Conservation (phyloP, 2,113 vertebrate species). For the Carettochelys insculpta region DNA sequence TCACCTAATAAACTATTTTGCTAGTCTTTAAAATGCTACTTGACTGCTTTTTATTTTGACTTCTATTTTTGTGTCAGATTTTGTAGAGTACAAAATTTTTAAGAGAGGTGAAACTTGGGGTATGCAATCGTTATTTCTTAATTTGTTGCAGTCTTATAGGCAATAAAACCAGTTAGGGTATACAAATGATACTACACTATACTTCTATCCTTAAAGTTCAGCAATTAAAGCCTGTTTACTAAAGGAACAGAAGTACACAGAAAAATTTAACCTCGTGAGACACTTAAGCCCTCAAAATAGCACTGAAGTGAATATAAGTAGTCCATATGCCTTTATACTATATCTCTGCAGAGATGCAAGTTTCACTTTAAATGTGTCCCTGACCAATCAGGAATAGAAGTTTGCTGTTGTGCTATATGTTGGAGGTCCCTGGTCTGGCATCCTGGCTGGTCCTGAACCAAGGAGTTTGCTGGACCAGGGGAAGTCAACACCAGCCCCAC, state of each 20-base stretch:
- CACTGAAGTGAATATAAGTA: neutral
- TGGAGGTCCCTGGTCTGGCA: no score
- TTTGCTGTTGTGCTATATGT: neutral
- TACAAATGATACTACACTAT: neutral
- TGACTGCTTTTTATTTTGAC: no score
- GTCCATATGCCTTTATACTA: neutral
- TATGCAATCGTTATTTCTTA: no score
- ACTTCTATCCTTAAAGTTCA: neutral
- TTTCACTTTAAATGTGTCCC: neutral
- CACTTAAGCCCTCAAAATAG: neutral
- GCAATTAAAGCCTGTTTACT: neutral
- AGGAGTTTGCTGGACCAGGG: no score
- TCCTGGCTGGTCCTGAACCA: no score
- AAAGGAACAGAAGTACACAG: fast-evolving
- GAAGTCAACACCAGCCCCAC: no score
- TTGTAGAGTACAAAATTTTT: no score
- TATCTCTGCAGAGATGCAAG: neutral
- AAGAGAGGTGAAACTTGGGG: no score
- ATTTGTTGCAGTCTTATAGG: neutral
- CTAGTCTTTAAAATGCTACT: no score
- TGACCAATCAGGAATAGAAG: neutral
- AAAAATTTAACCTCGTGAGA: neutral
- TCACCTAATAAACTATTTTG: no score
- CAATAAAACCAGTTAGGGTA: fast-evolving
- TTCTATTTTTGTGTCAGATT: no score